These are phyloP conservation scores for Exocentrus adspersus DNA, from an alignment of 2,888 invertebrate species.

Conservation along the genomic window DNA sequence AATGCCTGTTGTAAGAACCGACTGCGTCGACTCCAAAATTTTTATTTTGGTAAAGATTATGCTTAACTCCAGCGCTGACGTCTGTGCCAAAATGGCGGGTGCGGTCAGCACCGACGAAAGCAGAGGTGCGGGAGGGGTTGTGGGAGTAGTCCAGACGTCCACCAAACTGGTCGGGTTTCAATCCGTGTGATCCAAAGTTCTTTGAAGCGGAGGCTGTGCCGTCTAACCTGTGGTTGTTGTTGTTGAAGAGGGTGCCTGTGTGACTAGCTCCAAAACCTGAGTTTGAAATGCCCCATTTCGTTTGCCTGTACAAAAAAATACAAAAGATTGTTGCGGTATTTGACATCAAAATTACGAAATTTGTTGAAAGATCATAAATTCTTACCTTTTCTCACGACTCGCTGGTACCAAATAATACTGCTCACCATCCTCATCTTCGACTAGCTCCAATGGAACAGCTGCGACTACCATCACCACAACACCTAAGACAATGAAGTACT, in stretches of 20 bases:
- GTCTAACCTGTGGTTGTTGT: conserved; percentile 40
- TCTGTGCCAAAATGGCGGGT: conserved; percentile 42
- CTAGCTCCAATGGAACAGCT: conserved; percentile 11
- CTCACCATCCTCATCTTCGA: conserved; percentile 16
- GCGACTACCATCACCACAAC: neutral
- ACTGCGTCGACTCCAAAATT: conserved; percentile 44
- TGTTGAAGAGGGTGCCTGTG: conserved; percentile 43
- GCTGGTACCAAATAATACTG: conserved; percentile 15
- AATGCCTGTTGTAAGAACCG: conserved; percentile 43
- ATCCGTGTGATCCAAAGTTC: conserved; percentile 35
- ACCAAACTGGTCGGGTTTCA: conserved; percentile 41
- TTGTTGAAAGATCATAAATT: too few species aligned
- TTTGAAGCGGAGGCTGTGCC: conserved; percentile 46
- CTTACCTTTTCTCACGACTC: conserved; percentile 19
- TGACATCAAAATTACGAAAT: too few species aligned
- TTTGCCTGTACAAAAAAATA: conserved; percentile 10
- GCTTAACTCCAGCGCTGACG: conserved; percentile 39
- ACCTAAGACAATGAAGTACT: neutral
- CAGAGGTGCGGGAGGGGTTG: conserved; percentile 34
- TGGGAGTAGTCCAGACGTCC: conserved; percentile 45
- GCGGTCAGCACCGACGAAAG: conserved; percentile 42
- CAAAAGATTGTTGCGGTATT: too few species aligned
- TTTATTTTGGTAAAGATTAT: conserved; percentile 41
- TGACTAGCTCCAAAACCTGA: conserved; percentile 31
- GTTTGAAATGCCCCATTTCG: conserved; percentile 11